Percentiles rank a stretch among this genome's conserved stretches.
These are phyloP conservation scores for Diorhabda elongata DNA, from an alignment of 1,140 invertebrate species.

Conservation along the genomic window DNA sequence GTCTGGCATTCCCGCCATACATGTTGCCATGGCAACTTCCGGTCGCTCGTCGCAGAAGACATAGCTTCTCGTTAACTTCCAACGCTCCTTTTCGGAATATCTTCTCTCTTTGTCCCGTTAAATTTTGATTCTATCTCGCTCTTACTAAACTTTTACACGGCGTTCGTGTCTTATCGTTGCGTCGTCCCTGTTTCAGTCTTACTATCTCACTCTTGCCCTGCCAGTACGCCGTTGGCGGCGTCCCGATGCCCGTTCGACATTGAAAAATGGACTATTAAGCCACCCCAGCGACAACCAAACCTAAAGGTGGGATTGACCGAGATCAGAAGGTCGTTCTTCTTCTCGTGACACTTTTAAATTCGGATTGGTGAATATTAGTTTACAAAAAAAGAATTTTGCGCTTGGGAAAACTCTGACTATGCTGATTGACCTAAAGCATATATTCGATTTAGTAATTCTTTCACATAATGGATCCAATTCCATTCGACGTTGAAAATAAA, in stretches of 20 bases:
- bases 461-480: no score
- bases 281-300: not conserved
- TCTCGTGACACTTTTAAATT: no score
- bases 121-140: not conserved
- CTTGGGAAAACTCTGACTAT: no score
- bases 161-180: no score
- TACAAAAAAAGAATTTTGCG: no score
- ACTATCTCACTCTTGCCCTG: not conserved
- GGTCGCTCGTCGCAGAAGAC: constrained; percentile 13
- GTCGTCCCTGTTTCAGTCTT: not conserved
- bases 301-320: not conserved
- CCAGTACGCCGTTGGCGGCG: no score
- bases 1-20: constrained; percentile 32
- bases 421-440: no score
- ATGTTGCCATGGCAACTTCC: constrained; percentile 29
- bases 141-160: not conserved
- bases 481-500: no score
- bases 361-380: no score
- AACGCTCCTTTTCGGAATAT: not conserved
- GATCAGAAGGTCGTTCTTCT: no score
- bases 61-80: constrained; percentile 7
- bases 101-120: not conserved
- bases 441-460: no score
- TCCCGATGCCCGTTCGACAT: constrained; percentile 1
- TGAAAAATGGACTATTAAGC: not conserved